Conservation (phyloP, 2,888 invertebrate species). For the Microctonus aethiopoides region DNA sequence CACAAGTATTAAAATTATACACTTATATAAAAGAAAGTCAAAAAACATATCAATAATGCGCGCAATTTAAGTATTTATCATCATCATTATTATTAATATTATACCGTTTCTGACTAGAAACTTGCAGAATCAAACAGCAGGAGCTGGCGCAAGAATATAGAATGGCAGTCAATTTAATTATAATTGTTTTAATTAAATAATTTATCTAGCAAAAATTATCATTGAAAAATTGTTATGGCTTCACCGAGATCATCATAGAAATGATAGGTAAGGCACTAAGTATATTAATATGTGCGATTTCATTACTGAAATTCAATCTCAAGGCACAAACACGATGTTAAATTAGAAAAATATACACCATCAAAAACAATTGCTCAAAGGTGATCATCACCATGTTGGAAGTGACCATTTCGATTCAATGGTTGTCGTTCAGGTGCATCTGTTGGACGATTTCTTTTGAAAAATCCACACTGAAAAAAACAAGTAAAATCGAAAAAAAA, state of each 20-base stretch:
- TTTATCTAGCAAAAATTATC: neutral
- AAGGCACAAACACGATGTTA: constrained; percentile 38
- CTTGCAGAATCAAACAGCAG: constrained; percentile 61
- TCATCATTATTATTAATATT: constrained; percentile 26
- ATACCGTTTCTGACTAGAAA: constrained; percentile 64
- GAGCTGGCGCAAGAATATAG: constrained; percentile 61
- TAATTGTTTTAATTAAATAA: neutral
- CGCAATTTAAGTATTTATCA: constrained; percentile 22
- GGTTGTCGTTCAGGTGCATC: constrained; percentile 87
- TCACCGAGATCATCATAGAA: neutral
- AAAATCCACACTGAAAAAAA: constrained; percentile 85
- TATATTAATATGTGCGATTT: constrained; percentile 4
- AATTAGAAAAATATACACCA: neutral
- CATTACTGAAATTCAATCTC: constrained; percentile 21
- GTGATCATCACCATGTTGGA: constrained; percentile 55
- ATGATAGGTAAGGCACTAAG: constrained; percentile 2
- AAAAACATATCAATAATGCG: constrained; percentile 17
- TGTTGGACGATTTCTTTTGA: constrained; percentile 88
- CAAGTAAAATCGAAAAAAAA: constrained; percentile 31
- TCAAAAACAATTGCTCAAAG: constrained; percentile 29
- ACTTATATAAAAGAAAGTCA: constrained; percentile 2
- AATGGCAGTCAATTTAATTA: constrained; percentile 53
- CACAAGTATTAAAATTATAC: constrained; percentile 4
- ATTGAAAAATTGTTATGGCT: neutral
- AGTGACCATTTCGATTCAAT: constrained; percentile 78